Conservation (phyloP, 2,797 vertebrate genomes). For the Tinamus major region DNA sequence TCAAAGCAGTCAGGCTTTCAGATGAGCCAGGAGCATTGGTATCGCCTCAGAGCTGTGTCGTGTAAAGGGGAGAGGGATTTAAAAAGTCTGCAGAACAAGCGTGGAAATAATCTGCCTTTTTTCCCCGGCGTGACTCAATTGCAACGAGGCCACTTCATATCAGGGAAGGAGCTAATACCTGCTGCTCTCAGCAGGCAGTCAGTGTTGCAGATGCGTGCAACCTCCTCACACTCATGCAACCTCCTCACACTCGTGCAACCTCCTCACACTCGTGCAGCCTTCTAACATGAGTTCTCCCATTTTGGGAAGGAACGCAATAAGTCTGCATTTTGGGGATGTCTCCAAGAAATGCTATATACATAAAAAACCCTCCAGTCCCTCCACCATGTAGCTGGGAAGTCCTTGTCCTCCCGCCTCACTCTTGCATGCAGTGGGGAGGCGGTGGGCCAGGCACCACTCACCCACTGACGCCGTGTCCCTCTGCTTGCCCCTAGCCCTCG, state of each 20-base stretch:
- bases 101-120: not conserved
- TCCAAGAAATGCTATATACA: not conserved
- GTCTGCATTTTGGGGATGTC: not conserved
- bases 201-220: not conserved
- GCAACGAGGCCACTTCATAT: not conserved
- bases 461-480: not conserved
- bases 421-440: no score
- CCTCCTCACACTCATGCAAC: not conserved
- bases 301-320: not conserved
- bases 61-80: not conserved
- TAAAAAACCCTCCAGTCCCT: not conserved
- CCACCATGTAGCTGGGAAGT: fast-evolving
- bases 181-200: not conserved
- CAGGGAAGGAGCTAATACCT: not conserved
- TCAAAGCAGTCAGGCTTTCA: no score
- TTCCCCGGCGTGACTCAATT: no score
- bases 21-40: no score
- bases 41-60: no score
- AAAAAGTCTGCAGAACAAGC: not conserved
- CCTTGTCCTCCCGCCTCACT: no score
- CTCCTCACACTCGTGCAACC: not conserved
- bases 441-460: not conserved
- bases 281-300: no score
- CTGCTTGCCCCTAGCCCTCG: slow-evolving; percentile 85
- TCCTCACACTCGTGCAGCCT: no score